Conservation (phyloP, 2,113 vertebrate genomes). For the Beaufortia kweichowensis region DNA sequence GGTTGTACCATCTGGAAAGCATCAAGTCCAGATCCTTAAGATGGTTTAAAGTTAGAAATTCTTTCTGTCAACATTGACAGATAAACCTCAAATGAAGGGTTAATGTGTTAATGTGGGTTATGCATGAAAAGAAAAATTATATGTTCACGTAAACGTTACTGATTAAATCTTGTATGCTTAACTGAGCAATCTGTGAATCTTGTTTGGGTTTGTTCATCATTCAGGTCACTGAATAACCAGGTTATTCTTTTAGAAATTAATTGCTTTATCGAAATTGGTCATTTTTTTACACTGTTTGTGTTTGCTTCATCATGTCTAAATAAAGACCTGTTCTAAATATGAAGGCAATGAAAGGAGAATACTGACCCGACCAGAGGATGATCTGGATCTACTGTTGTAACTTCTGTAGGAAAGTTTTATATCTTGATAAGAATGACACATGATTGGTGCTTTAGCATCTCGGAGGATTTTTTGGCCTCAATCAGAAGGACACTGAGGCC, state of each 20-base stretch:
- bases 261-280: not conserved
- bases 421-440: slow-evolving; percentile 15
- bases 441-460: slow-evolving; percentile 26
- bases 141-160: not conserved
- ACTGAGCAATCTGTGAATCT: not conserved
- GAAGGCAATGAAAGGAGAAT: slow-evolving; percentile 5
- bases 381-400: slow-evolving; percentile 34
- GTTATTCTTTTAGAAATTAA: not conserved
- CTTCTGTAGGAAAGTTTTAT: slow-evolving; percentile 29
- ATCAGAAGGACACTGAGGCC: slow-evolving; percentile 27
- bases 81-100: not conserved
- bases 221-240: slow-evolving; percentile 14
- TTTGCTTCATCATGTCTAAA: not conserved
- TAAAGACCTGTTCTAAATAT: not conserved
- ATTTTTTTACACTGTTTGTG: not conserved
- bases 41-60: not conserved
- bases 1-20: slow-evolving; percentile 6
- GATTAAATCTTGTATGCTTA: not conserved
- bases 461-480: slow-evolving; percentile 38
- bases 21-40: not conserved
- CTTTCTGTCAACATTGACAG: not conserved
- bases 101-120: slow-evolving; percentile 14
- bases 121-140: not conserved
- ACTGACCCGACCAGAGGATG: not conserved
- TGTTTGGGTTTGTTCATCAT: slow-evolving; percentile 8